Base-by-base conservation (phyloP, 2,888 invertebrate genomes). In the Catocala sponsa region DNA sequence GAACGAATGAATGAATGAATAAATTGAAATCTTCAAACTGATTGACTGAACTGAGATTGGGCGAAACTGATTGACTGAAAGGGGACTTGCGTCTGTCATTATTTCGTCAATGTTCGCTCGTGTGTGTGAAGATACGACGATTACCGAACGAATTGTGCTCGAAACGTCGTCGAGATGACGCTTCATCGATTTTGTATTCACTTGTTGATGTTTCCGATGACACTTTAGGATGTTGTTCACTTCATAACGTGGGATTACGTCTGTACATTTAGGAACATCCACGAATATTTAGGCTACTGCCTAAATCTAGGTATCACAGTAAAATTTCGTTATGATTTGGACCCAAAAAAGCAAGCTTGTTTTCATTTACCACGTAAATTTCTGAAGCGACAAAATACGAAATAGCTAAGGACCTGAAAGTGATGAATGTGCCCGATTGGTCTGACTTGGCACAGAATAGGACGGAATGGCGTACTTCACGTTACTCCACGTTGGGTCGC, bases 41-140 rank as follows among this genome's bases (percentile, higher is more conserved):
- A 67, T 70, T 69, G 72, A 72, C 65, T 65, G 60, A 66, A 65
- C 56, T 56, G 57, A 63, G 63, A 63, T 52, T 61, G 48, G 42
- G 35, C 35, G 56, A 63, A 74, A 54, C 62, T 70, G 70, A 65
- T 70, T 74, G 74, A 70, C 53, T 60, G 58, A 65, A 66, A 63
- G 52, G 63, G 55, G 63, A 63, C 60, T 49, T 58, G 35, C 62
- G 66, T 55, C 57, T 68, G 66, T 69, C 76, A 78, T 81, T 73
- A 77, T 70, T 72, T 79, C 78, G 72, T 79, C 69, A 69, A 63
- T 78, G 77, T 63, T 77, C 71, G 71, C 47, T 77, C 70, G 76
- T 75, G 76, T 80, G 78, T 78, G 72, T 66, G 75, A 68, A 75
- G 69, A 77, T 74, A 74, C 62, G 65, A 43, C 49, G 63, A 68